Evolutionary conservation across 2,797 vertebrate species (phyloP), one percentile per base, ranked within the genome.

Genomic region (Gambusia yucatana): DNA sequence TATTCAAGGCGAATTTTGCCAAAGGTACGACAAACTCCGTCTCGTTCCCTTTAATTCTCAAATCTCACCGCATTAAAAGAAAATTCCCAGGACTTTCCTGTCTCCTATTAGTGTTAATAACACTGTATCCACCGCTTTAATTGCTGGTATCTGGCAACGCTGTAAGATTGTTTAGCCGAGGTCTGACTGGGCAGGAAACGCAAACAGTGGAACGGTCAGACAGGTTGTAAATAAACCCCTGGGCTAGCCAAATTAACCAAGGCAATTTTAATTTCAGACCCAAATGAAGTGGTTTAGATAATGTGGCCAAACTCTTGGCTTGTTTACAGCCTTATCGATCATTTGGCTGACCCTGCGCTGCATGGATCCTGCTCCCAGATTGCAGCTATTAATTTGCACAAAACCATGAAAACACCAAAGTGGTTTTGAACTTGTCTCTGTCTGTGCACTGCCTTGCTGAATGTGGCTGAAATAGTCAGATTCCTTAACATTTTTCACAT

Each of bases 1-100:
- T 95, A 93, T 93, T 91, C 92, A 95, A 95, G 92, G 94, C 93
- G 90, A 96, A 95, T 94, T 93, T 28, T 59, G 61, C 81, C 65
- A 84, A 87, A 91, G 91, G 89, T 91, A 79, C 55, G 22, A 82
- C 41, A 75, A 71, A 86, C 41, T 43, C 6, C 20, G 52, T 52
- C 16, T 79, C 82, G 73, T 17, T 72, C 36, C 77, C 16, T 55
- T n/a, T 50, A 72, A 75, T 25, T 44, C 69, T 17, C 0, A 39
- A 76, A 77, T 77, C 3, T 52, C 30, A 33, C 2, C 0, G 13
- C 75, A 46, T 73, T 33, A 47, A 52, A 78, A 82, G 69, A 16
- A 73, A 83, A 82, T 63, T 69, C 73, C 77, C 47, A 7, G n/a
- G 22, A 10, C 47, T 73, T 72, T 50, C 70, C 71, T 61, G 73